phyloP scores from a whole-genome alignment of 1,140 invertebrate species.

The Pristionchus pacificus region DNA sequence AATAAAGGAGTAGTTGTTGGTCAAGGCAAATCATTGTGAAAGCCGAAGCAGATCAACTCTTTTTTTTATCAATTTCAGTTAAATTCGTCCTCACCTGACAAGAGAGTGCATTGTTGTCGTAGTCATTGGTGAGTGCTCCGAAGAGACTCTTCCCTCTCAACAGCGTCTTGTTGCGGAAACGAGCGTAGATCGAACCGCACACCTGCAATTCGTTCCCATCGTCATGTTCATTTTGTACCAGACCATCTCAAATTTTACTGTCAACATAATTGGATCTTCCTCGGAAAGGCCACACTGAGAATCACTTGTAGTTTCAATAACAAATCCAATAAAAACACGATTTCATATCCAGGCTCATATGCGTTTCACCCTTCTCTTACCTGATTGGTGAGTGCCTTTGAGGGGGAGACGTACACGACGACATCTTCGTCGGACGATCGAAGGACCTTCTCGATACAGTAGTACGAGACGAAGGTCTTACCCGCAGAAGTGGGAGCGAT shows the following conservation, averaged over 20 bases:
- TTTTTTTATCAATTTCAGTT: not conserved
- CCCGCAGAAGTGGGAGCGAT: constrained; percentile 56
- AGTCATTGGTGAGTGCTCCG: constrained; percentile 48
- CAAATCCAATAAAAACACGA: constrained; percentile 17
- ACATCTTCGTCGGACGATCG: constrained; percentile 52
- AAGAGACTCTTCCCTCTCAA: constrained; percentile 47
- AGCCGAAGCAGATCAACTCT: not conserved
- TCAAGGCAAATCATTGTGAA: constrained; percentile 1
- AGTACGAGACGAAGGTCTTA: constrained; percentile 57
- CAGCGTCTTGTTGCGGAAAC: constrained; percentile 55
- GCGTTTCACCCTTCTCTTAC: no score
- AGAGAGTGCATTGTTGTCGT: constrained; percentile 45
- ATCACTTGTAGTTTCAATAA: no score
- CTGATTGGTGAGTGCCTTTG: constrained; percentile 55
- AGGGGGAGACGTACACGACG: constrained; percentile 56
- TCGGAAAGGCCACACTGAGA: no score
- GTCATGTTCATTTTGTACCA: no score
- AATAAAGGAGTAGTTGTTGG: constrained; percentile 10
- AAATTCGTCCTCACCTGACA: constrained; percentile 40
- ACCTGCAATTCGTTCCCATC: constrained; percentile 34
- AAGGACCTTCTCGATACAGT: constrained; percentile 56
- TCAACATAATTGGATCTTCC: no score
- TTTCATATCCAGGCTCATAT: not conserved
- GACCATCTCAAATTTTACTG: no score
- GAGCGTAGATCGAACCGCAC: constrained; percentile 56